phyloP scores from a whole-genome alignment of 2,797 vertebrate species.

The Propithecus deckenii region DNA sequence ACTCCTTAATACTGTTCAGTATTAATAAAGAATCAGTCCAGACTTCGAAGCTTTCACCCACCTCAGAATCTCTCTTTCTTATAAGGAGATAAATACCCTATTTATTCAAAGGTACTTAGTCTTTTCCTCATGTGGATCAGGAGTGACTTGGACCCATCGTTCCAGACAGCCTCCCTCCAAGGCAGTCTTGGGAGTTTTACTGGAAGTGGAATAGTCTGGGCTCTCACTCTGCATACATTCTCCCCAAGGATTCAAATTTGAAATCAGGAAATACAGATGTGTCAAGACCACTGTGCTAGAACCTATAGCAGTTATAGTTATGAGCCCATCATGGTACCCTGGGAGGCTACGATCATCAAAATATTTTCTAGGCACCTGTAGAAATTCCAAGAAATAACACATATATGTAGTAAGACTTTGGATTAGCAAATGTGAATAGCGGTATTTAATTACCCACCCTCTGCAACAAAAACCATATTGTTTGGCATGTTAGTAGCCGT shows the following conservation, averaged over 20 bases:
- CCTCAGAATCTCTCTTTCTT: neutral
- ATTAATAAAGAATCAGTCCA: neutral
- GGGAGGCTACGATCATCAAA: neutral
- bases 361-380: constrained; percentile 37
- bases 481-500: neutral
- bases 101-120: neutral
- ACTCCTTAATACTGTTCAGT: neutral
- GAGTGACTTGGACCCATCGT: neutral
- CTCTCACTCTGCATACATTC: neutral
- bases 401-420: neutral
- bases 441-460: neutral
- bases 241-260: neutral
- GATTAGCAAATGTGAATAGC: neutral
- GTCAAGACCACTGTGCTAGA: neutral
- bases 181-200: neutral
- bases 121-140: neutral
- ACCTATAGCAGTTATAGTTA: neutral
- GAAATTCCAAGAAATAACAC: constrained; percentile 14
- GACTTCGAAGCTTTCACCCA: neutral
- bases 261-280: neutral
- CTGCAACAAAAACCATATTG: neutral
- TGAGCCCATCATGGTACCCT: neutral
- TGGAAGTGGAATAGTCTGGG: neutral
- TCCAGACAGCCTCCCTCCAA: neutral
- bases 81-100: neutral